Base-by-base conservation (phyloP, 2,888 invertebrate genomes). In the Neocrepidodera transversa region DNA sequence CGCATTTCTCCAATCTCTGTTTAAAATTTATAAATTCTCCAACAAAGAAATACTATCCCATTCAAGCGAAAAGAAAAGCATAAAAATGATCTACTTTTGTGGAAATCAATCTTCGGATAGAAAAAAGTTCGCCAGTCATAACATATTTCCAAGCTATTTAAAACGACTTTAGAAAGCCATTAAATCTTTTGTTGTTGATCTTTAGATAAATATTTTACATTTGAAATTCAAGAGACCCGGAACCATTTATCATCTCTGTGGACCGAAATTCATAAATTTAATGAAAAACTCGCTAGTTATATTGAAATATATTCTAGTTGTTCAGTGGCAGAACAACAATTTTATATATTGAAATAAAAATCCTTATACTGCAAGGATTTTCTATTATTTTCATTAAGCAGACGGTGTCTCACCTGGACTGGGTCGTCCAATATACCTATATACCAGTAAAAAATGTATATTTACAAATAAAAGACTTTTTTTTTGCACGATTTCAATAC, bases 151-250 rank as follows among this genome's bases (percentile, higher is more conserved):
- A 45, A 53, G 57, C 48, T 52, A 53, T 64, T 61, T 64, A 66
- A 67, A 62, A 42, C 60, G 58, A 59, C 62, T 67, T 66, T 62
- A 64, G 60, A 55, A 66, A 60, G 58, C 67, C 66, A 69, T 69
- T 65, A 68, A 58, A 48, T 53, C 67, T 58, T 64, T 69, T 69
- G 67, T 69, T 66, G 61, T 60, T 57, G 55, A 43, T 52, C 61
- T 66, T 45, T 57, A 56, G 61, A 59, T 60, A 60, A 67, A 64
- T 60, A 45, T 60, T 63, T 60, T 61, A 67, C 45, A 54, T 69
- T 67, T 66, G 62, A 67, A 68, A 64, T 66, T 53, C 35, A 13
- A 51, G 16, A 51, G 36, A 55, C 38, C 36, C 53, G 35, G 23
- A 48, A 53, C 51, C 47, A 68, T 69, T 65, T 62, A 69, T 69